Conservation (phyloP, 2,888 invertebrate genomes). For the Pogonocherus hispidulus region DNA sequence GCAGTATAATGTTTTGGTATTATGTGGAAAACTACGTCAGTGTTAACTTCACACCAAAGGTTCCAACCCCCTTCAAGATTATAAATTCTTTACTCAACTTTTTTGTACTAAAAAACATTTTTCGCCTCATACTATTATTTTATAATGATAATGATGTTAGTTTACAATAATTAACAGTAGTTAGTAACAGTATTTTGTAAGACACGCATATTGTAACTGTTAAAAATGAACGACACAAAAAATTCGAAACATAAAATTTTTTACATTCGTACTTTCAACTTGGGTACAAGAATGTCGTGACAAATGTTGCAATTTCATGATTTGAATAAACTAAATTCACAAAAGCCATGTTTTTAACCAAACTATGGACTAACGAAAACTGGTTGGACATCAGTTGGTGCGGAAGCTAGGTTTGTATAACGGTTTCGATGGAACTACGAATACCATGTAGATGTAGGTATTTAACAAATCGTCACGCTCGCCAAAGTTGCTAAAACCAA, state of each 20-base stretch:
- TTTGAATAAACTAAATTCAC: neutral
- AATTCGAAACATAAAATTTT: neutral
- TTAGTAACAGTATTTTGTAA: too few species aligned
- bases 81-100: too few species aligned
- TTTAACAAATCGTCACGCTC: slow-evolving; percentile 30
- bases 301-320: slow-evolving; percentile 11
- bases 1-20: too few species aligned
- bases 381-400: neutral
- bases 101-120: too few species aligned
- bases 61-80: too few species aligned
- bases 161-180: too few species aligned
- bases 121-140: too few species aligned
- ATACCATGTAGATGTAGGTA: slow-evolving; percentile 6
- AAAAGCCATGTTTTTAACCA: neutral
- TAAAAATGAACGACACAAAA: neutral
- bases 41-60: too few species aligned
- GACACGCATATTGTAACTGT: too few species aligned
- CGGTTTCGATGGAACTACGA: slow-evolving; percentile 5
- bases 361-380: neutral
- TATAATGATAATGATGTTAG: too few species aligned
- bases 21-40: too few species aligned
- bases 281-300: neutral
- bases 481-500: too few species aligned
- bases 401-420: slow-evolving; percentile 8
- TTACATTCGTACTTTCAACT: neutral